Evolutionary conservation across 1,140 invertebrate genomes (phyloP), one percentile per base, ranked within the genome.

Genomic region (Temnothorax curvispinosus): DNA sequence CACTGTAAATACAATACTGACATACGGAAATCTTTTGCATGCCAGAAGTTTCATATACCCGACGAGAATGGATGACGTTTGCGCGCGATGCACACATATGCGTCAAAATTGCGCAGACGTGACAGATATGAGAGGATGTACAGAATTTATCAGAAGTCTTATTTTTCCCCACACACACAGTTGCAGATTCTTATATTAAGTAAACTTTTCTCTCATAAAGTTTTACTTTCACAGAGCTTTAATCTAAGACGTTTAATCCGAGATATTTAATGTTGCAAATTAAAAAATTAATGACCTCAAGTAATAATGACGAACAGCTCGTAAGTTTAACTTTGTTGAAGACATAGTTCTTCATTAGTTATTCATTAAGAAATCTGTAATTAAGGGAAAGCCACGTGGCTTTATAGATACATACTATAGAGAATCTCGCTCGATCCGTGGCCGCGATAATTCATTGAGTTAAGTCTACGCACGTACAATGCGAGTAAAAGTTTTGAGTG

Each of bases 61-160:
- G 69, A 60, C 67, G 54, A 82, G 71, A 74, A 75, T 84, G 41
- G 80, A 75, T 75, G 69, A 84, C 69, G 69, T 75, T 84, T 74
- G 54, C 80, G 69, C 54, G 52, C 80, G 80, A 74, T 47, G 67
- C 58, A 76, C 69, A 60, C 50, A 32, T 21, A 77, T 41, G 50
- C 56, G 21, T 21, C 21, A 50, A 75, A 84, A 84, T 84, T 75
- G 80, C 54, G 41, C 54, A 27, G 80, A 75, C 54, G 69, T 50
- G 41, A 80, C 76, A 52, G 76, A 65, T 80, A 38, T 65, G 32
- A 52, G 65, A 38, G 69, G 9, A 60, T 27, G 54, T 72, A 58
- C 38, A 13, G 67, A 32, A 74, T 82, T 56, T 60, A 74, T 82
- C 80, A 74, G n/a, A 44, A 60, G 54, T 74, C 38, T 74, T 74